Evolutionary conservation across 2,888 invertebrate species (phyloP).

Genomic region (Alloscopus bannaensis): DNA sequence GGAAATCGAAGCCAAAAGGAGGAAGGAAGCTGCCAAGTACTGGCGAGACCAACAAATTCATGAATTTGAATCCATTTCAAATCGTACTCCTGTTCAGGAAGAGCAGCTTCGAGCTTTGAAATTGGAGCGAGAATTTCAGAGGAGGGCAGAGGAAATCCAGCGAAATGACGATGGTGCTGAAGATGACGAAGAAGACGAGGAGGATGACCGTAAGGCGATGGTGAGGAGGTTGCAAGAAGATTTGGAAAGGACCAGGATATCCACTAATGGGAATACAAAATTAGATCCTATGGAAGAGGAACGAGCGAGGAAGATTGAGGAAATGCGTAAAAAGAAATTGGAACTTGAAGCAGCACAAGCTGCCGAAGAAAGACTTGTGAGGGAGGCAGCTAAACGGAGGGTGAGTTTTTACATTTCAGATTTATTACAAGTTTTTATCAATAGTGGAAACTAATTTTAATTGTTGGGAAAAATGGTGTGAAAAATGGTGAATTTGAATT

Average conservation of each 20-base stretch:
- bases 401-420: conserved; percentile 61
- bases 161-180: conserved; percentile 83
- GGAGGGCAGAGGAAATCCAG: conserved; percentile 87
- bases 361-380: conserved; percentile 76
- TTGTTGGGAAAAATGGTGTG: conserved; percentile 9
- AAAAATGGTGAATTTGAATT: conserved; percentile 23
- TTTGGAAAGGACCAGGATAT: conserved; percentile 75
- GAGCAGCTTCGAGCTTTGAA: conserved; percentile 90
- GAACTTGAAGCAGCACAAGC: conserved; percentile 79
- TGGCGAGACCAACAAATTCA: conserved; percentile 92
- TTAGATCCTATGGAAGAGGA: conserved; percentile 74
- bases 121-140: conserved; percentile 95
- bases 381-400: conserved; percentile 76
- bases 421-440: background rate
- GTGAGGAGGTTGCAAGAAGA: conserved; percentile 76
- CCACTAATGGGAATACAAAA: conserved; percentile 53
- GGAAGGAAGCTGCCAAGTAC: conserved; percentile 85
- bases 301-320: conserved; percentile 78
- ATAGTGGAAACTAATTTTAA: no score
- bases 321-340: conserved; percentile 78
- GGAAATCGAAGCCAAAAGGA: conserved; percentile 81
- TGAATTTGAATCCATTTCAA: conserved; percentile 83
- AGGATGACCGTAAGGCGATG: conserved; percentile 75
- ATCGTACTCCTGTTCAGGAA: conserved; percentile 86
- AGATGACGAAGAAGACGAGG: conserved; percentile 78